Conservation (phyloP, 2,888 invertebrate species). For the Criorhina ranunculi region DNA sequence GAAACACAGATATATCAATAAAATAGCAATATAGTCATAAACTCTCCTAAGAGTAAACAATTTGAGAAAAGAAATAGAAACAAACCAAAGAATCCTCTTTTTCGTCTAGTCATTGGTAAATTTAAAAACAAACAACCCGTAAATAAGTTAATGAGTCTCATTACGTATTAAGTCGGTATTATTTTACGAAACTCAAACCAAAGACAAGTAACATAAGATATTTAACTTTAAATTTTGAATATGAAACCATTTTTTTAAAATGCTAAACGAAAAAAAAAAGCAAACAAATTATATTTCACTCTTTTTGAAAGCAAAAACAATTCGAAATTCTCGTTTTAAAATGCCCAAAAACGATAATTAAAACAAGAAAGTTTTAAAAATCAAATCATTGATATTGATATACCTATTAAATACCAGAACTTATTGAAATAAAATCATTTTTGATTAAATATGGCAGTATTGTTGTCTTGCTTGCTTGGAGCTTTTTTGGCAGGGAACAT, state of each 20-base stretch:
- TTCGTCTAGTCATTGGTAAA: slow-evolving; percentile 37
- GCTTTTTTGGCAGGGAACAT: too few relatives aligned
- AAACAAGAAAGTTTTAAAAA: slow-evolving; percentile 58
- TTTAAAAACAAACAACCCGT: neutral
- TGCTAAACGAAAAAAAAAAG: slow-evolving; percentile 32
- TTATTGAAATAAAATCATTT: slow-evolving; percentile 64
- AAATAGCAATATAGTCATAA: slow-evolving; percentile 41
- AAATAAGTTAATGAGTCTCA: slow-evolving; percentile 15
- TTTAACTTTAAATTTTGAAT: slow-evolving; percentile 41
- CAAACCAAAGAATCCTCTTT: slow-evolving; percentile 59
- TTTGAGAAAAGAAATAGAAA: slow-evolving; percentile 3
- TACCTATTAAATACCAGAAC: slow-evolving; percentile 47
- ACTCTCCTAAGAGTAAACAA: slow-evolving; percentile 32
- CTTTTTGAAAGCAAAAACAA: slow-evolving; percentile 46
- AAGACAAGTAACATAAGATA: slow-evolving; percentile 52
- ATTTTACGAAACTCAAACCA: slow-evolving; percentile 58
- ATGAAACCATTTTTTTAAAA: slow-evolving; percentile 44
- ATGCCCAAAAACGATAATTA: slow-evolving; percentile 37
- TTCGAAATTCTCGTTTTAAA: slow-evolving; percentile 57
- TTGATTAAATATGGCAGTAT: slow-evolving; percentile 43
- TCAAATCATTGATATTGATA: slow-evolving; percentile 53
- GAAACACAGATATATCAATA: slow-evolving; percentile 18
- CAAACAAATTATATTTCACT: slow-evolving; percentile 43
- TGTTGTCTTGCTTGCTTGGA: neutral
- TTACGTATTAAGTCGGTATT: slow-evolving; percentile 49